A percentile compares a stretch with the other conserved stretches of the same genome.
These are phyloP conservation scores for Thunnus albacares DNA, from an alignment of 2,797 vertebrate species.

Conservation along the genomic window DNA sequence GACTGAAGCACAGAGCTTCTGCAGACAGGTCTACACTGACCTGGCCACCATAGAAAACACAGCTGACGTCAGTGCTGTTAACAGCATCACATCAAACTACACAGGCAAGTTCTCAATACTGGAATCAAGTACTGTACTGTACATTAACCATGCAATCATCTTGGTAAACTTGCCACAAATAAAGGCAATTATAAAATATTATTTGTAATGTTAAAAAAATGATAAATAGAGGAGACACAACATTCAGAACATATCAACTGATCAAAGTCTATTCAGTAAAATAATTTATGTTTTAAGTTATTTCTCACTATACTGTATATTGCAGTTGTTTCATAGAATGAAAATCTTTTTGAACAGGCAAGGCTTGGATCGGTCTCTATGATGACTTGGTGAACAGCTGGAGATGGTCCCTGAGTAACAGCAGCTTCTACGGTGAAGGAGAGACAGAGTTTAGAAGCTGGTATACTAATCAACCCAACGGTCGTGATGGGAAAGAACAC, in stretches of 20 bases:
- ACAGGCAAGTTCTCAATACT: constrained; percentile 38
- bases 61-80: constrained; percentile 26
- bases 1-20: constrained; percentile 54
- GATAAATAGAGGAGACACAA: not conserved
- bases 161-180: not conserved
- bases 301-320: not conserved
- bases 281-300: not conserved
- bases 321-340: not conserved
- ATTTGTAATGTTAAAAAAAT: not conserved
- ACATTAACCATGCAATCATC: not conserved
- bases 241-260: no score
- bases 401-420: constrained; percentile 66
- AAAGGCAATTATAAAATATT: not conserved
- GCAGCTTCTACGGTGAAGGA: constrained; percentile 44
- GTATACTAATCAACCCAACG: fast-evolving
- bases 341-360: constrained; percentile 36
- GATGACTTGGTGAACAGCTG: constrained; percentile 57
- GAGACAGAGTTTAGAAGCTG: constrained; percentile 58
- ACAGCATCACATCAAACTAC: not conserved
- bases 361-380: constrained; percentile 65
- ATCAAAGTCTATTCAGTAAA: not conserved
- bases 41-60: constrained; percentile 56
- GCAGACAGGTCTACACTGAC: constrained; percentile 47
- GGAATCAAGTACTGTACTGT: not conserved
- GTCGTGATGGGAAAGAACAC: not conserved